These are phyloP conservation scores for Phallusia fumigata DNA, from an alignment of 23 tunicate genomes.

Conservation along the genomic window DNA sequence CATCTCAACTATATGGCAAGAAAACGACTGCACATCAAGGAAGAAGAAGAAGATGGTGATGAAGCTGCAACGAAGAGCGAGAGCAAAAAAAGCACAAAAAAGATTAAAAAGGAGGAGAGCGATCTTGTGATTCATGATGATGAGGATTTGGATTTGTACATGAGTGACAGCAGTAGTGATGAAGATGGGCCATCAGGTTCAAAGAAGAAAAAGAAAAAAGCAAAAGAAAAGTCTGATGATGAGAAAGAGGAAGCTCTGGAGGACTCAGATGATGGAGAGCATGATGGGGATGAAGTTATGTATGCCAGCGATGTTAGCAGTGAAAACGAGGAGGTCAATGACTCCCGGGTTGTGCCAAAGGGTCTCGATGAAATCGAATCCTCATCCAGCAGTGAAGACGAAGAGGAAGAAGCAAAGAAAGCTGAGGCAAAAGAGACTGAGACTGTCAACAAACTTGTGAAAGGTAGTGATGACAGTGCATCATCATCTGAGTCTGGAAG, in stretches of 20 bases:
- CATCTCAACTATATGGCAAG: constrained; percentile 91
- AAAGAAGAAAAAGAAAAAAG: constrained; percentile 31
- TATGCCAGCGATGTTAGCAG: constrained; percentile 88
- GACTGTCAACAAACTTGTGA: constrained; percentile 13
- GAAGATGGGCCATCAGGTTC: constrained; percentile 41
- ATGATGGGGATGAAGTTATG: constrained; percentile 82
- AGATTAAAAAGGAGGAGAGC: constrained; percentile 20
- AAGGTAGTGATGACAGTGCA: constrained; percentile 46
- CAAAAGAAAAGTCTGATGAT: constrained; percentile 40
- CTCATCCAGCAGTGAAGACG: constrained; percentile 66
- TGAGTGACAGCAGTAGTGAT: constrained; percentile 56
- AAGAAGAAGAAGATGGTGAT: constrained; percentile 70
- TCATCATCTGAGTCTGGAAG: constrained; percentile 62
- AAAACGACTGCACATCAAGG: constrained; percentile 70
- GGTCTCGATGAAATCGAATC: constrained; percentile 75
- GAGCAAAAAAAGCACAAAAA: constrained; percentile 11
- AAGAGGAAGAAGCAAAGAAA: constrained; percentile 55
- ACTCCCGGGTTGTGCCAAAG: constrained; percentile 71
- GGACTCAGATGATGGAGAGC: constrained; percentile 98
- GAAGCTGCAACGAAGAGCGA: constrained; percentile 8
- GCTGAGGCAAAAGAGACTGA: constrained; percentile 26
- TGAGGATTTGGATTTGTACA: constrained; percentile 66
- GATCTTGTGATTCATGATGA: constrained; percentile 79
- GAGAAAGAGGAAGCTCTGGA: constrained; percentile 73
- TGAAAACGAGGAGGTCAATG: constrained; percentile 66